A percentile compares a stretch with the other conserved stretches of the same genome.
phyloP scores from a whole-genome alignment of 1,140 invertebrate genomes.

The Trissolcus basalis region DNA sequence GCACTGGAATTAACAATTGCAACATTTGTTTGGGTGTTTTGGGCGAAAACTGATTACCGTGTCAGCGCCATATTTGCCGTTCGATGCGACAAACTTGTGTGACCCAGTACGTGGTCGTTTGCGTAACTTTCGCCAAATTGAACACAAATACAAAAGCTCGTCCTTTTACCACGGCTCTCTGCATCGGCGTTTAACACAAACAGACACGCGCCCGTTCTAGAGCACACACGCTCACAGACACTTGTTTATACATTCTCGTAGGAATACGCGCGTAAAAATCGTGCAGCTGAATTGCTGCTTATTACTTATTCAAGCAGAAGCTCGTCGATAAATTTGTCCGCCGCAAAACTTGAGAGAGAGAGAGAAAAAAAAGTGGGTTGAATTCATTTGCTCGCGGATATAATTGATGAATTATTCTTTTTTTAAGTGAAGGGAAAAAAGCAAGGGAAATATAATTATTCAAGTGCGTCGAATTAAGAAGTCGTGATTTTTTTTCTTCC shows the following conservation, averaged over 20 bases:
- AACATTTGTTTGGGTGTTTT: slow-evolving; percentile 28
- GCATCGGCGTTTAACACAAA: slow-evolving; percentile 11
- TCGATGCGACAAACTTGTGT: slow-evolving; percentile 38
- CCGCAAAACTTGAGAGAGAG: neutral
- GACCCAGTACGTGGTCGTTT: slow-evolving; percentile 53
- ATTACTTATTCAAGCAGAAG: slow-evolving; percentile 36
- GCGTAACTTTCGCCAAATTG: slow-evolving; percentile 67
- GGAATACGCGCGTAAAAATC: slow-evolving; percentile 32
- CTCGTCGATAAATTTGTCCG: slow-evolving; percentile 24
- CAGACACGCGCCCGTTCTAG: too few relatives aligned
- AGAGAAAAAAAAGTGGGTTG: slow-evolving; percentile 11
- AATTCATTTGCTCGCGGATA: slow-evolving; percentile 7
- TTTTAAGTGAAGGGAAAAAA: too few relatives aligned
- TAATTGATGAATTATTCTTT: neutral
- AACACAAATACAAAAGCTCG: slow-evolving; percentile 62
- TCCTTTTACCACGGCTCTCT: slow-evolving; percentile 36
- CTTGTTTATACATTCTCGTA: slow-evolving; percentile 12
- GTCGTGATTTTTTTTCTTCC: too few relatives aligned
- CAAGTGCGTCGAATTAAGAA: too few relatives aligned
- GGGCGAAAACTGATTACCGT: slow-evolving; percentile 31
- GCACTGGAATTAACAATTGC: slow-evolving; percentile 15
- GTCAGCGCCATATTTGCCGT: slow-evolving; percentile 46
- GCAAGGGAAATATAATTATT: too few relatives aligned
- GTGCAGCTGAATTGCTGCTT: slow-evolving; percentile 27
- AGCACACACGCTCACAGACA: neutral